These are phyloP conservation scores for Lepidocyrtoides sp. DNA, from an alignment of 2,888 invertebrate species.

Conservation along the genomic window DNA sequence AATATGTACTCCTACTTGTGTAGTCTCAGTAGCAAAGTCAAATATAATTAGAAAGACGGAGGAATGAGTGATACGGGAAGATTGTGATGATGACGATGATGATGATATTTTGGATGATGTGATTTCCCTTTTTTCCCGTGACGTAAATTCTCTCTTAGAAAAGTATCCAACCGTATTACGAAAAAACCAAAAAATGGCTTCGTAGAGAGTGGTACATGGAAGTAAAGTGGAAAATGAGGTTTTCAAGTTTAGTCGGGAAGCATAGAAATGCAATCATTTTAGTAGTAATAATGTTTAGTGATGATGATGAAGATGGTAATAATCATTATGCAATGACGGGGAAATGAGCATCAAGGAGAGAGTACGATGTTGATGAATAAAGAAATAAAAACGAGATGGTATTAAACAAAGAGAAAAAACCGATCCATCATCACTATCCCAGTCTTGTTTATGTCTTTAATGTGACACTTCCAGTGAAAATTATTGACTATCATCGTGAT, in stretches of 20 bases:
- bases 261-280: constrained; percentile 75
- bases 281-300: constrained; percentile 41
- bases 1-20: background rate
- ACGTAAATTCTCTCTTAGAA: background rate
- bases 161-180: background rate
- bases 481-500: background rate
- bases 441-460: constrained; percentile 3
- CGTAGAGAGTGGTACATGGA: background rate
- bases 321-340: constrained; percentile 20
- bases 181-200: constrained; percentile 17
- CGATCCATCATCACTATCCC: constrained; percentile 66
- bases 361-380: constrained; percentile 4
- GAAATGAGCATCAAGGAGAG: constrained; percentile 13
- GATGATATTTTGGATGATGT: constrained; percentile 44
- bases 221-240: constrained; percentile 51
- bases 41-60: constrained; percentile 70
- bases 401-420: constrained; percentile 57
- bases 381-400: constrained; percentile 37
- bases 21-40: constrained; percentile 57
- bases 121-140: constrained; percentile 52
- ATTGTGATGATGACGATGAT: constrained; percentile 26
- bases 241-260: constrained; percentile 42
- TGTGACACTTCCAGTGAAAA: background rate
- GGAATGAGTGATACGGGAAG: constrained; percentile 38
- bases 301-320: constrained; percentile 22